phyloP scores from a whole-genome alignment of 64 coral and sea anemone genomes.

The Actinia equina region DNA sequence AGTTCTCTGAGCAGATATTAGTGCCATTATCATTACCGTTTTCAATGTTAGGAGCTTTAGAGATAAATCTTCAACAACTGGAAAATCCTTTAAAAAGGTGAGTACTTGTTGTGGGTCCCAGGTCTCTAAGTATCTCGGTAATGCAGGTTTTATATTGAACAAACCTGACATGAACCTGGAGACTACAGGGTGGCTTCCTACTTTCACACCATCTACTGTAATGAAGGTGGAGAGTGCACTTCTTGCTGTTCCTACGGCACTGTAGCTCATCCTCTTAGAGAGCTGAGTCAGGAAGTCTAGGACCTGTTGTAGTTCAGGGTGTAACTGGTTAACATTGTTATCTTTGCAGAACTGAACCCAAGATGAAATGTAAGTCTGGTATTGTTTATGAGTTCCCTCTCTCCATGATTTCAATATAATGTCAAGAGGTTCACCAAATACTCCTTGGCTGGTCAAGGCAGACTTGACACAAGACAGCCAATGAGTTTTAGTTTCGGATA shows the following conservation, averaged over 20 bases:
- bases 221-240: slow-evolving; percentile 21
- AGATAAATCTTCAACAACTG: slow-evolving; percentile 11
- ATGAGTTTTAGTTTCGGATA: slow-evolving; percentile 51
- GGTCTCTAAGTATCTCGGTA: slow-evolving; percentile 3
- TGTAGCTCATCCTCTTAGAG: slow-evolving; percentile 39
- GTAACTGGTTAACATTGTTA: neutral
- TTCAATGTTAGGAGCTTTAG: slow-evolving; percentile 38
- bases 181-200: slow-evolving; percentile 32
- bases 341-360: slow-evolving; percentile 21
- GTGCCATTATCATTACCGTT: slow-evolving; percentile 51
- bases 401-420: slow-evolving; percentile 28
- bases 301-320: neutral
- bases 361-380: slow-evolving; percentile 21
- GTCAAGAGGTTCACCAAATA: slow-evolving; percentile 18
- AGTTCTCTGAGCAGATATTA: slow-evolving; percentile 51
- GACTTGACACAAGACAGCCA: slow-evolving; percentile 63
- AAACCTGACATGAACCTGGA: slow-evolving; percentile 29
- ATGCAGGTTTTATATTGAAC: slow-evolving; percentile 33
- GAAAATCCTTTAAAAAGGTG: too few relatives aligned
- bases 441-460: neutral
- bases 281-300: slow-evolving; percentile 23
- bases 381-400: slow-evolving; percentile 32
- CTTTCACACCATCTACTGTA: slow-evolving; percentile 26
- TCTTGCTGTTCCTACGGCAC: slow-evolving; percentile 14
- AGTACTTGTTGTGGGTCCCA: too few relatives aligned